Base-by-base conservation (phyloP, 1,140 invertebrate genomes). In the Chymomyza costata region DNA sequence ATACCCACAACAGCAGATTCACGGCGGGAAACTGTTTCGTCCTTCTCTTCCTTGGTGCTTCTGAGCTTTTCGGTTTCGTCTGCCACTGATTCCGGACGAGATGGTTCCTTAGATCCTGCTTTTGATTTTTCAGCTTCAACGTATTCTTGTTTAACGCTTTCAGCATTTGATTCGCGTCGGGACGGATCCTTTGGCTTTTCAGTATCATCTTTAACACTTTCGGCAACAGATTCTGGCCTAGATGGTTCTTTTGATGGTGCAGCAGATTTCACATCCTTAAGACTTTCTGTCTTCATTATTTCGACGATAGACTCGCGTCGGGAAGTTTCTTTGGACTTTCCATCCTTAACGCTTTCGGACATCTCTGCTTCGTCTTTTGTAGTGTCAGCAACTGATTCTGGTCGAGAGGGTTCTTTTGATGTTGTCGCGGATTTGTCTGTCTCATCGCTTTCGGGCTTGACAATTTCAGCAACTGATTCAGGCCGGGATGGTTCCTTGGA, bases 11-110 rank as follows among this genome's bases (percentile, higher is more conserved):
- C 47, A n/a, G 52, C 43, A 11, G 69, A 74, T 31, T 49, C 53
- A 11, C 41, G 58, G 5, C 58, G 44, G 7, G 68, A 65, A 17
- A n/a, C n/a, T n/a, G n/a, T n/a, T n/a, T n/a, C n/a, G n/a, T n/a
- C n/a, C n/a, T n/a, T 55, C 8, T 19, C 51, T 0, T 14, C 51
- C 2, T 53, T 53, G 5, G 2, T n/a, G n/a, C 16, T 37, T 10
- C 8, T 39, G 0, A 45, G 50, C 28, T 47, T 34, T 1, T 34
- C 37, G 11, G 39, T 51, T 10, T 56, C 62, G 15, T 43, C 25
- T 11, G 35, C 52, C 1, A 57, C 40, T 1, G 68, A 78, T 18
- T 53, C 57, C 1, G 35, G 48, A 1, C 53, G 10, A 21, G 51
- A 62, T 2, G 25, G 15, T 25, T 55, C 59, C 19, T 47, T 46